phyloP scores from a whole-genome alignment of 2,888 invertebrate genomes.

The Copidosoma aretas region DNA sequence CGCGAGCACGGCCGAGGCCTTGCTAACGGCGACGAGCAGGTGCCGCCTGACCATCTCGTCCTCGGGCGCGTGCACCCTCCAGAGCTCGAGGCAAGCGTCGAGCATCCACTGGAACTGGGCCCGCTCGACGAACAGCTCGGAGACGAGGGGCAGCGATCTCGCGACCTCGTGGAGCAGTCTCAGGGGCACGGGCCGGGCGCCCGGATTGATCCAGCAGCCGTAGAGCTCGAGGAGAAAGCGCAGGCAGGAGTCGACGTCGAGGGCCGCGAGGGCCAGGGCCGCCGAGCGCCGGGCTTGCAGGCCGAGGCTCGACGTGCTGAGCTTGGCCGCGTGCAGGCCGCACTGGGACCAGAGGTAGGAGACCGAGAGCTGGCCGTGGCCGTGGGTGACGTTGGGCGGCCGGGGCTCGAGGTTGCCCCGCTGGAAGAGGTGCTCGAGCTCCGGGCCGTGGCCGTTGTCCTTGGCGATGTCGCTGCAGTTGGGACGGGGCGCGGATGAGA shows the following conservation, averaged over 20 bases:
- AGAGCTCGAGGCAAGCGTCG: conserved; percentile 72
- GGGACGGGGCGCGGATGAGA: no score
- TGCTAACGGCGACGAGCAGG: conserved; percentile 72
- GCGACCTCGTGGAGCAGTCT: conserved; percentile 67
- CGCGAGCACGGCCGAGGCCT: conserved; percentile 72
- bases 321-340: conserved; percentile 56
- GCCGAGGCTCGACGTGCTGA: conserved; percentile 52
- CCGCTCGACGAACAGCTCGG: conserved; percentile 78
- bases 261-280: conserved; percentile 50
- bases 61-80: conserved; percentile 73
- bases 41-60: conserved; percentile 80
- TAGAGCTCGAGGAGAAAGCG: conserved; percentile 92
- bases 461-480: background rate
- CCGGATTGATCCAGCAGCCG: conserved; percentile 74
- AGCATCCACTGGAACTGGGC: conserved; percentile 83
- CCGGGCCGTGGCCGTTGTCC: conserved; percentile 29
- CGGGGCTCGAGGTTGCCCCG: conserved; percentile 58
- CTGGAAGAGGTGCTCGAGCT: conserved; percentile 56
- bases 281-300: conserved; percentile 62
- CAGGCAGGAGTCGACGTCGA: conserved; percentile 92
- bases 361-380: conserved; percentile 56
- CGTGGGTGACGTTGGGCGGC: conserved; percentile 42
- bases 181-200: conserved; percentile 62
- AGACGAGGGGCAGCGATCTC: conserved; percentile 74
- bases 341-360: conserved; percentile 58